phyloP scores from a whole-genome alignment of 2,113 vertebrate species.

The Cyphomyrus plagiostoma region DNA sequence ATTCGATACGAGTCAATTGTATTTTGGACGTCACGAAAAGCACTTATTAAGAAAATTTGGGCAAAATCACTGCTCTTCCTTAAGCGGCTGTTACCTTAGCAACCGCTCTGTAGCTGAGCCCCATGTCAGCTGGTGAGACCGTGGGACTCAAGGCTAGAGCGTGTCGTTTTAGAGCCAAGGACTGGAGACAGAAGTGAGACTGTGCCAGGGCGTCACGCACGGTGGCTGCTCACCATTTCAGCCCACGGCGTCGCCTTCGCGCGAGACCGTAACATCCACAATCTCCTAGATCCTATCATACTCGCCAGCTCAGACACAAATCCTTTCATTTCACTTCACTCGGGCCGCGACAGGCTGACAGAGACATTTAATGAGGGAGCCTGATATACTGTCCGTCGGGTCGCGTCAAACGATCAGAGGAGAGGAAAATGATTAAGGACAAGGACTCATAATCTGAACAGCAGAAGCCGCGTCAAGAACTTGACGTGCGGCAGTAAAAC shows the following conservation, averaged over 20 bases:
- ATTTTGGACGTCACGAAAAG: neutral
- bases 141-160: slow-evolving; percentile 7
- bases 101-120: slow-evolving; percentile 14
- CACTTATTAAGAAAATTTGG: slow-evolving; percentile 2
- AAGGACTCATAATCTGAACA: neutral
- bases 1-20: neutral
- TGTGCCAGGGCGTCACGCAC: neutral
- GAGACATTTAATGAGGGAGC: neutral
- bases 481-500: neutral
- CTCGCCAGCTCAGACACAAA: neutral
- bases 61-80: neutral
- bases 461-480: neutral
- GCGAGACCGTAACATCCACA: neutral
- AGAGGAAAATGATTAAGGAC: neutral
- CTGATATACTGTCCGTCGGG: neutral
- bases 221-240: neutral
- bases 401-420: neutral
- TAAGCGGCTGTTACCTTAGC: slow-evolving; percentile 5
- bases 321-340: neutral
- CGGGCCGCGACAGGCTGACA: slow-evolving; percentile 9
- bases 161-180: neutral
- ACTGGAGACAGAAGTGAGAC: neutral
- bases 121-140: slow-evolving; percentile 18
- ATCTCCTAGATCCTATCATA: neutral
- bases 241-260: neutral